phyloP scores from a whole-genome alignment of 2,113 vertebrate species.

The Catharus bicknelli region DNA sequence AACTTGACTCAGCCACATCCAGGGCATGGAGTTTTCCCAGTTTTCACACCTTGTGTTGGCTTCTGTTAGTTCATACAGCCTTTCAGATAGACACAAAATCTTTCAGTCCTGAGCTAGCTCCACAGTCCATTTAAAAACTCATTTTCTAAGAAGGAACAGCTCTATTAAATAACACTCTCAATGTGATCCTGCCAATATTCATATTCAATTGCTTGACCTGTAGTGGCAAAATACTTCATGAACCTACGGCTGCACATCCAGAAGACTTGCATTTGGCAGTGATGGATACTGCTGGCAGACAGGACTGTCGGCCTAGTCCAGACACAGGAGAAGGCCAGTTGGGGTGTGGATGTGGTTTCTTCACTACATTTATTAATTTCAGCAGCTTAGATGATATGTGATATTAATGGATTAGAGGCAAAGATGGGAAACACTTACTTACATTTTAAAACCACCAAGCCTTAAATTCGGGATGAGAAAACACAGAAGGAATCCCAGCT shows the following conservation, averaged over 20 bases:
- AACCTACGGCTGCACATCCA: not conserved
- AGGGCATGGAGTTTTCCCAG: not conserved
- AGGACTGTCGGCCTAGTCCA: not conserved
- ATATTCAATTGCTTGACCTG: not conserved
- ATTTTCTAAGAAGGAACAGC: not conserved
- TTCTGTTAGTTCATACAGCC: not conserved
- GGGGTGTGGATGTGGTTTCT: constrained; percentile 14
- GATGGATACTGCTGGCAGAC: constrained; percentile 3
- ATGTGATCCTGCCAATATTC: not conserved
- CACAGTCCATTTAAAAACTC: not conserved
- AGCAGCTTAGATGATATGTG: not conserved
- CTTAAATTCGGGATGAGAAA: constrained; percentile 30
- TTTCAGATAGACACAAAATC: not conserved
- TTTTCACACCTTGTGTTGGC: not conserved
- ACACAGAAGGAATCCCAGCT: not conserved
- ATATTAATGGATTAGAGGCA: constrained; percentile 10
- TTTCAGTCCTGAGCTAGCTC: not conserved
- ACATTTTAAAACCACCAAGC: not conserved
- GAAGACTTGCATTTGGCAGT: not conserved
- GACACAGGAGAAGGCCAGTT: not conserved
- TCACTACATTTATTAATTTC: constrained; percentile 6
- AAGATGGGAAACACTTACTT: constrained; percentile 11
- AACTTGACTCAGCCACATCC: not conserved
- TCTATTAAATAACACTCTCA: not conserved
- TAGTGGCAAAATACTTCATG: not conserved